A percentile compares a stretch with the other conserved stretches of the same genome.
Evolutionary conservation across 2,113 vertebrate species (phyloP).

Genomic region (Rafetus swinhoei): DNA sequence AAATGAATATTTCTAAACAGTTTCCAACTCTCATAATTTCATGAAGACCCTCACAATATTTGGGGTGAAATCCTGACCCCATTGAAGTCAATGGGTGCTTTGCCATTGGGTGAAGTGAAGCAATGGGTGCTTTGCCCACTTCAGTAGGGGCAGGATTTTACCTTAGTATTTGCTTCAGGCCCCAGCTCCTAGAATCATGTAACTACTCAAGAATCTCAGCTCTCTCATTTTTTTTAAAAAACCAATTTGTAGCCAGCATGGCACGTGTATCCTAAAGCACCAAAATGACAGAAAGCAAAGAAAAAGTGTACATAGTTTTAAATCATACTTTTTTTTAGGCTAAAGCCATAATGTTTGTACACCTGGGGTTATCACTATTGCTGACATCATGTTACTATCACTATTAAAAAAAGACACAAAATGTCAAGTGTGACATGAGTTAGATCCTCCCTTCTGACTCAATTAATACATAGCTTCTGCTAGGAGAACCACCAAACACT

Average conservation of each 20-base stretch:
- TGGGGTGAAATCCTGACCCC: not conserved
- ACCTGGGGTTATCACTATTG: not conserved
- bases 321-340: not conserved
- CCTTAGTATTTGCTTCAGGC: not conserved
- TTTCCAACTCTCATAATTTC: not conserved
- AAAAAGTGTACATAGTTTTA: not conserved
- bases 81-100: not conserved
- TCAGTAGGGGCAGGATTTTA: not conserved
- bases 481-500: not conserved
- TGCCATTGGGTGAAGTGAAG: no score
- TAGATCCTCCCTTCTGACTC: not conserved
- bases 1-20: not conserved
- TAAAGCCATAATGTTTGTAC: not conserved
- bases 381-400: not conserved
- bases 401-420: not conserved
- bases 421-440: fast-evolving
- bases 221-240: not conserved
- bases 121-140: not conserved
- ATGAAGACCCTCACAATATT: not conserved
- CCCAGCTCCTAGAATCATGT: not conserved
- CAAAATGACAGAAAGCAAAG: not conserved
- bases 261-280: not conserved
- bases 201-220: not conserved
- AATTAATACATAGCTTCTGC: not conserved
- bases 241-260: not conserved